These are phyloP conservation scores for Echinops telfairi DNA, from an alignment of 2,113 vertebrate species.

Conservation along the genomic window DNA sequence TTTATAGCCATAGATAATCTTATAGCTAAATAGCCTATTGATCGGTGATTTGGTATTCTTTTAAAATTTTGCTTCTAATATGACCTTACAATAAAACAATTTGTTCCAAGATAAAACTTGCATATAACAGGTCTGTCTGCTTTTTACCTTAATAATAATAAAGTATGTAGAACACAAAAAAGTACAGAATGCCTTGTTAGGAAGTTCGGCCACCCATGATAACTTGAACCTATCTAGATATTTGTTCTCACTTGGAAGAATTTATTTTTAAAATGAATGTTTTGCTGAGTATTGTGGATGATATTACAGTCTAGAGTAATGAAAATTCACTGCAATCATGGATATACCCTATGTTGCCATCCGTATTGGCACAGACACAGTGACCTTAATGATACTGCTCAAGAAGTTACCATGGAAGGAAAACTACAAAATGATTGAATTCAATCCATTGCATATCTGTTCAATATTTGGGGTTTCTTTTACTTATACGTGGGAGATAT, in stretches of 20 bases:
- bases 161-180: neutral
- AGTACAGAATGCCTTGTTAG: neutral
- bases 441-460: neutral
- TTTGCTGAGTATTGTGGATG: neutral
- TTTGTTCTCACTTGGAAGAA: neutral
- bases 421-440: neutral
- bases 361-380: neutral
- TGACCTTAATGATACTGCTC: neutral
- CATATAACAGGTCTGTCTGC: too few relatives aligned
- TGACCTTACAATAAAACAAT: too few relatives aligned
- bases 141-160: too few relatives aligned
- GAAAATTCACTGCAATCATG: neutral
- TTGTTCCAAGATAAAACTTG: too few relatives aligned
- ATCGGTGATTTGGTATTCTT: conserved; percentile 9
- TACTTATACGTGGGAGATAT: neutral
- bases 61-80: conserved; percentile 10
- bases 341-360: neutral
- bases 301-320: neutral
- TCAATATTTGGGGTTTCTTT: neutral
- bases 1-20: too few relatives aligned
- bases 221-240: neutral
- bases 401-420: neutral
- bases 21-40: neutral
- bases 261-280: neutral
- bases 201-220: too few relatives aligned